Evolutionary conservation across 2,888 invertebrate genomes (phyloP).

Genomic region (Hypomecis punctinalis): DNA sequence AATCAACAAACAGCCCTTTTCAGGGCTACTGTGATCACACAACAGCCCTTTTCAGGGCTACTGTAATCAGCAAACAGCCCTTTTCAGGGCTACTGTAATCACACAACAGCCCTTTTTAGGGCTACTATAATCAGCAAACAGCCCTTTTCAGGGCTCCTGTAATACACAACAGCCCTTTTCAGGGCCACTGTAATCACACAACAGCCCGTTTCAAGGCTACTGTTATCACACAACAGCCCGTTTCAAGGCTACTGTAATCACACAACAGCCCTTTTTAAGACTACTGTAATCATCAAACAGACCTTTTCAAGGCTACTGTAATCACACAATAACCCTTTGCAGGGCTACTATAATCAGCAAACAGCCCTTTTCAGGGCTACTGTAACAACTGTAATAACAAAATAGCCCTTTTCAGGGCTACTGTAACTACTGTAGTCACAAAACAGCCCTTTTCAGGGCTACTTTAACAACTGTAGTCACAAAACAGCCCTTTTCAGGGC

Average conservation of each 20-base stretch:
- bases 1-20: conserved; percentile 29
- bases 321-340: conserved; percentile 35
- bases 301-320: conserved; percentile 34
- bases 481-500: too few species aligned
- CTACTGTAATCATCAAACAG: conserved; percentile 22
- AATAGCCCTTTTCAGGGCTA: conserved; percentile 29
- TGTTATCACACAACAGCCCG: neutral
- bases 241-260: conserved; percentile 6
- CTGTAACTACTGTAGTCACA: conserved; percentile 4
- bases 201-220: conserved; percentile 5
- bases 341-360: conserved; percentile 24
- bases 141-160: conserved; percentile 6
- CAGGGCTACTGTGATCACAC: conserved; percentile 30
- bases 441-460: neutral
- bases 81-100: conserved; percentile 33
- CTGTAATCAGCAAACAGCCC: conserved; percentile 29
- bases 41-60: conserved; percentile 34
- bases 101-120: conserved; percentile 26
- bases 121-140: conserved; percentile 26
- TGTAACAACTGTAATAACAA: conserved; percentile 26
- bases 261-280: neutral
- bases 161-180: conserved; percentile 17
- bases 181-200: conserved; percentile 19
- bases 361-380: conserved; percentile 22
- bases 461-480: neutral